Conservation (phyloP, 2,113 vertebrate species). For the Onychostoma macrolepis region DNA sequence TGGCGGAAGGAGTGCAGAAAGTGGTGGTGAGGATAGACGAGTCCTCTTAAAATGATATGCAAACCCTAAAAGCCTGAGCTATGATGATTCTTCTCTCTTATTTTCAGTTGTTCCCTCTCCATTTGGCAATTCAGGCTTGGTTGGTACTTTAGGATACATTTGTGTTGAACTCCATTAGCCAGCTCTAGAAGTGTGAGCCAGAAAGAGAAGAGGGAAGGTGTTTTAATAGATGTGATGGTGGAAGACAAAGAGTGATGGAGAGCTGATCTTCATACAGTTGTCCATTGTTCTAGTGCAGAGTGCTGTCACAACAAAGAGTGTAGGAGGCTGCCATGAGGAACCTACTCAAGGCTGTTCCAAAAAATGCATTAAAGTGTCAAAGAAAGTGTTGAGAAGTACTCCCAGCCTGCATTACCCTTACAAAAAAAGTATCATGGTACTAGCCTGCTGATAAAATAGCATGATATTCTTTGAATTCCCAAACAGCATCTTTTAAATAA, state of each 20-base stretch:
- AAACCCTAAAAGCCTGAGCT: neutral
- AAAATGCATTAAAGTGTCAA: neutral
- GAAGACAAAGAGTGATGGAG: neutral
- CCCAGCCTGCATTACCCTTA: constrained; percentile 14
- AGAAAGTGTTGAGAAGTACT: constrained; percentile 10
- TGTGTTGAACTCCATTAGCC: neutral
- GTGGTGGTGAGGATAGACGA: neutral
- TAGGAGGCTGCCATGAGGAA: neutral
- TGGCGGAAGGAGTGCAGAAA: neutral
- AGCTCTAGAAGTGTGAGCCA: neutral
- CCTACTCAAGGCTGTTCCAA: neutral
- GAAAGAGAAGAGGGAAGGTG: neutral
- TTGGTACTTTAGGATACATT: neutral
- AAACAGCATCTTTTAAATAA: neutral
- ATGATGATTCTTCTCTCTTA: neutral
- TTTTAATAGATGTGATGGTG: neutral
- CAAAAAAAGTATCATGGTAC: neutral
- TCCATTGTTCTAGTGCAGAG: neutral
- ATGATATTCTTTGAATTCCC: neutral
- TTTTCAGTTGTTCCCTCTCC: neutral
- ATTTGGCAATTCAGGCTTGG: neutral
- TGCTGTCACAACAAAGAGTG: neutral
- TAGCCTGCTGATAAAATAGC: neutral
- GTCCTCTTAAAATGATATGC: neutral
- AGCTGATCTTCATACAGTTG: neutral